Evolutionary conservation across 2,113 vertebrate genomes (phyloP).

Genomic region (Chloropsis hardwickii): DNA sequence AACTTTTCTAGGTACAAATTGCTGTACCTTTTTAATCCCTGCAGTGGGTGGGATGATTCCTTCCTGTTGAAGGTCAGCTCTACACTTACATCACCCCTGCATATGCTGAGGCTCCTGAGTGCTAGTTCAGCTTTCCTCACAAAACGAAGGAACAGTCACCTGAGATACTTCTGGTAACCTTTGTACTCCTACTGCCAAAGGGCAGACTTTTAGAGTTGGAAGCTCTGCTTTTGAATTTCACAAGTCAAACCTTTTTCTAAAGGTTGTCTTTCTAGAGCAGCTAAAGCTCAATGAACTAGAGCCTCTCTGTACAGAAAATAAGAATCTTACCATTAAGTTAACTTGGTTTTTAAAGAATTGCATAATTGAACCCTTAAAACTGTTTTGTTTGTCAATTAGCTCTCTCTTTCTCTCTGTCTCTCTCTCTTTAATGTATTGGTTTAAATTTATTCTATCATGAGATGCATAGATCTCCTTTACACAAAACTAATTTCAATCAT

Average conservation of each 20-base stretch:
- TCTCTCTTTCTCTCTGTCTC: not conserved
- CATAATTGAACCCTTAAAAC: not conserved
- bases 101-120: constrained; percentile 24
- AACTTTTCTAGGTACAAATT: constrained; percentile 35
- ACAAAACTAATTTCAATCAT: constrained; percentile 52
- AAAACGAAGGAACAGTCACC: not conserved
- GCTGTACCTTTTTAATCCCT: constrained; percentile 42
- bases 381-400: constrained; percentile 17
- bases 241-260: not conserved
- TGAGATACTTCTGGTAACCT: not conserved
- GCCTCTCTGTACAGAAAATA: constrained; percentile 41
- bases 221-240: constrained; percentile 22
- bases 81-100: not conserved
- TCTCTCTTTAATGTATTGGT: constrained; percentile 43
- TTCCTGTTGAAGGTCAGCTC: constrained; percentile 49
- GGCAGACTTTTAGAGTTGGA: not conserved
- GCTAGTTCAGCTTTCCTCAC: constrained; percentile 31
- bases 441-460: constrained; percentile 50
- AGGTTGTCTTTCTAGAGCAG: constrained; percentile 15
- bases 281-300: constrained; percentile 31
- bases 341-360: constrained; percentile 46
- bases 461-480: constrained; percentile 43
- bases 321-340: constrained; percentile 48
- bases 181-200: not conserved
- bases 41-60: constrained; percentile 36